These are phyloP conservation scores for Volucella inanis DNA, from an alignment of 2,888 invertebrate species.

Conservation along the genomic window DNA sequence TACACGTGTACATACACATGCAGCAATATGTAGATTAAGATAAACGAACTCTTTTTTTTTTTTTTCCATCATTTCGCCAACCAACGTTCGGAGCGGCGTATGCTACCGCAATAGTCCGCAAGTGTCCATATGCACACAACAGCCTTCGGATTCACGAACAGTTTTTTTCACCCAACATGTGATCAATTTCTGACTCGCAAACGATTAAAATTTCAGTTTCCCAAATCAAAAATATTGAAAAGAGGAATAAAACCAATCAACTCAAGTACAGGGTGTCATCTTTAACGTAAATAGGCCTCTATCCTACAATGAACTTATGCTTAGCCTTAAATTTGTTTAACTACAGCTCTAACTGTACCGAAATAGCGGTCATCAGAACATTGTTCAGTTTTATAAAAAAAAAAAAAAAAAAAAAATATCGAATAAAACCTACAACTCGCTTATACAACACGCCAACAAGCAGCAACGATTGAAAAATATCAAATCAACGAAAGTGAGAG, in stretches of 20 bases:
- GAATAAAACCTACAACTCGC: not conserved
- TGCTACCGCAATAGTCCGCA: not conserved
- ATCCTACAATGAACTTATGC: not conserved
- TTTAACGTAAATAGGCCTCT: not conserved
- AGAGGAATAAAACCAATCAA: not conserved
- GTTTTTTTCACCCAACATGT: not conserved
- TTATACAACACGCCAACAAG: conserved; percentile 2
- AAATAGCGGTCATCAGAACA: conserved; percentile 23
- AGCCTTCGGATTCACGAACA: not conserved
- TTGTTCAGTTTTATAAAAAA: not conserved
- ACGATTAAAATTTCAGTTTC: not conserved
- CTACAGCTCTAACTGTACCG: not conserved
- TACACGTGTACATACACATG: too few relatives aligned
- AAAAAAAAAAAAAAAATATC: not conserved
- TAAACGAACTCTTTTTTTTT: not conserved
- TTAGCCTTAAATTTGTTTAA: not conserved
- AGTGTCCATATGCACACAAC: not conserved
- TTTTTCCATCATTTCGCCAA: not conserved
- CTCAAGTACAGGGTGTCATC: too few relatives aligned
- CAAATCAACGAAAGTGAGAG: not conserved
- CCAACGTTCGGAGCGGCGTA: not conserved
- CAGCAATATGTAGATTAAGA: not conserved
- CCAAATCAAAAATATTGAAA: not conserved
- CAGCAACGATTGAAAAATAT: not conserved
- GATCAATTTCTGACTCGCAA: not conserved